Percentiles rank a stretch among this genome's conserved stretches.
These are phyloP conservation scores for Chrysochloris asiatica DNA, from an alignment of 2,113 vertebrate species.

Conservation along the genomic window DNA sequence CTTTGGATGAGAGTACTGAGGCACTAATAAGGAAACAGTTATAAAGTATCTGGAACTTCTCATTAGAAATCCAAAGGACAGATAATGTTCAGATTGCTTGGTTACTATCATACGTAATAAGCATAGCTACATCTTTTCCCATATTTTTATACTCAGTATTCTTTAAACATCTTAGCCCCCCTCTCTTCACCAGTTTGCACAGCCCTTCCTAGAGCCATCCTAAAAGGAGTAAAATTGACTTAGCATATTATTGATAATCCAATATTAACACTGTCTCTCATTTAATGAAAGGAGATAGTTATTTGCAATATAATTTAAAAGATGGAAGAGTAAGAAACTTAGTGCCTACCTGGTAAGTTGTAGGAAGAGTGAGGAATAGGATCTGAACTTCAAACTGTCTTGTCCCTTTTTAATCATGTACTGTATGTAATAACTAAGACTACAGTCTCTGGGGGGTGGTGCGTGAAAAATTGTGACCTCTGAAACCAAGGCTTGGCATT, in stretches of 20 bases:
- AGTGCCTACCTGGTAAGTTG: neutral
- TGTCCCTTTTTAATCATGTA: neutral
- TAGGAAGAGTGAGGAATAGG: neutral
- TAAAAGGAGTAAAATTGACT: neutral
- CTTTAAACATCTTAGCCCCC: neutral
- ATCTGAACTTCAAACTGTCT: neutral
- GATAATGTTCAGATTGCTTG: neutral
- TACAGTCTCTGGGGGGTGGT: neutral
- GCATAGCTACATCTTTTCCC: neutral
- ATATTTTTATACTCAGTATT: neutral
- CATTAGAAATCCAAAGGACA: neutral
- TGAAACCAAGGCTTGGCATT: neutral
- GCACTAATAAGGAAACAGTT: neutral
- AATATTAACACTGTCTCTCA: neutral
- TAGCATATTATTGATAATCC: neutral
- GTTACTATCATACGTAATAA: neutral
- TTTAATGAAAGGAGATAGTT: slow-evolving; percentile 30
- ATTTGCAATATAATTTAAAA: slow-evolving; percentile 33
- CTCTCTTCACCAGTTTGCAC: neutral
- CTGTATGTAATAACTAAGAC: neutral
- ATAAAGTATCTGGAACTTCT: neutral
- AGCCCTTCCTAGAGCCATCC: neutral
- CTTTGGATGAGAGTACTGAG: neutral
- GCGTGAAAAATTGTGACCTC: neutral
- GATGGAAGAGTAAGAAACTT: neutral